Conservation (phyloP, 2,797 vertebrate species). For the Zonotrichia albicollis region DNA sequence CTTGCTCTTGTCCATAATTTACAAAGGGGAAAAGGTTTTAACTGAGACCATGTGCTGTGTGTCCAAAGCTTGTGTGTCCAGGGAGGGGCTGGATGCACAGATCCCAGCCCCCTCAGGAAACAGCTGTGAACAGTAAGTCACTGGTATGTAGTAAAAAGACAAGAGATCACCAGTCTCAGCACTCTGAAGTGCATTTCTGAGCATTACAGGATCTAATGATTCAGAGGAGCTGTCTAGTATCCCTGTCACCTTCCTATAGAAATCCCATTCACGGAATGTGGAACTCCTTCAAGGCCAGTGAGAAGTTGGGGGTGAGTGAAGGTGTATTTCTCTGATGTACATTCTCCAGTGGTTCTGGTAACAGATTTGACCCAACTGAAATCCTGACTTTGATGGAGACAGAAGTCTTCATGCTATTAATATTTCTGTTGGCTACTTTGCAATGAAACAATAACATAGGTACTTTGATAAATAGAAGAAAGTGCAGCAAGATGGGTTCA, state of each 20-base stretch:
- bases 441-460: background rate
- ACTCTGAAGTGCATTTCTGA: background rate
- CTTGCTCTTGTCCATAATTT: background rate
- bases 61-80: background rate
- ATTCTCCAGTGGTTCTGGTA: background rate
- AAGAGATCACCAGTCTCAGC: background rate
- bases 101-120: background rate
- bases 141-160: background rate
- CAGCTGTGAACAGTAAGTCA: background rate
- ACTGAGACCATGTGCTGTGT: rapidly evolving
- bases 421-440: background rate
- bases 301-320: background rate
- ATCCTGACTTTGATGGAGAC: background rate
- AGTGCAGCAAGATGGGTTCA: background rate
- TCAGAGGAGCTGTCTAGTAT: background rate
- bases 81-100: background rate
- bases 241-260: background rate
- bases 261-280: background rate
- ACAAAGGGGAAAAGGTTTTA: background rate
- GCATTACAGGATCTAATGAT: background rate
- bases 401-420: background rate
- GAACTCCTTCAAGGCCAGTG: background rate
- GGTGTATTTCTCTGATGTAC: background rate
- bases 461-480: background rate
- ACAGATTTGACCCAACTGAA: background rate